Conservation (phyloP, 1,140 invertebrate genomes). For the Drosophila sp. region DNA sequence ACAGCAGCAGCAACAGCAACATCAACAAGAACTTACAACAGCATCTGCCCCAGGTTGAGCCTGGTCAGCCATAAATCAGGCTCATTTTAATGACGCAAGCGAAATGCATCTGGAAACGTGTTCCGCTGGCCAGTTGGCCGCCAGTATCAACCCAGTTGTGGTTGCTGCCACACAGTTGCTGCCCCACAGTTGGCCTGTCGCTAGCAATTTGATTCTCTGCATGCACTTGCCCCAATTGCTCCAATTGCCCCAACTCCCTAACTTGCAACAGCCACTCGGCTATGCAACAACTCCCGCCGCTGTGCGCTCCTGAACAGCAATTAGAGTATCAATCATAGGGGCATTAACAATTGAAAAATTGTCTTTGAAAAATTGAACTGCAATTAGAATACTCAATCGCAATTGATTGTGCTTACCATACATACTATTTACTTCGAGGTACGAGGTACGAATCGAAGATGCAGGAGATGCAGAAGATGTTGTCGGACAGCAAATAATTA, state of each 20-base stretch:
- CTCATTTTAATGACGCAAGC: conserved; percentile 81
- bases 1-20: background rate
- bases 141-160: conserved; percentile 21
- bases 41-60: conserved; percentile 35
- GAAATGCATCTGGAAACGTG: conserved; percentile 80
- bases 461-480: background rate
- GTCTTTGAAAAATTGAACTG: conserved; percentile 75
- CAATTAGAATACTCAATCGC: conserved; percentile 69
- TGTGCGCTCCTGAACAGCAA: conserved; percentile 55
- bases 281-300: no score
- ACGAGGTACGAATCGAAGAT: background rate
- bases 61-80: conserved; percentile 71
- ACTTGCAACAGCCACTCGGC: background rate
- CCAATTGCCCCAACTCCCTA: background rate
- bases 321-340: conserved; percentile 79
- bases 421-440: conserved; percentile 1
- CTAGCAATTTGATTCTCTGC: conserved; percentile 65
- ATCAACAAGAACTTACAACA: conserved; percentile 8
- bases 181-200: conserved; percentile 33
- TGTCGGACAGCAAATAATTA: conserved; percentile 30
- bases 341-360: conserved; percentile 83
- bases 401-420: conserved; percentile 39
- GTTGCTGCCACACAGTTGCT: background rate
- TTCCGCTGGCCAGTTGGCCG: conserved; percentile 63
- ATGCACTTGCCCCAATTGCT: conserved; percentile 52